phyloP scores from a whole-genome alignment of 2,797 vertebrate species.

The Peromyscus attwateri region DNA sequence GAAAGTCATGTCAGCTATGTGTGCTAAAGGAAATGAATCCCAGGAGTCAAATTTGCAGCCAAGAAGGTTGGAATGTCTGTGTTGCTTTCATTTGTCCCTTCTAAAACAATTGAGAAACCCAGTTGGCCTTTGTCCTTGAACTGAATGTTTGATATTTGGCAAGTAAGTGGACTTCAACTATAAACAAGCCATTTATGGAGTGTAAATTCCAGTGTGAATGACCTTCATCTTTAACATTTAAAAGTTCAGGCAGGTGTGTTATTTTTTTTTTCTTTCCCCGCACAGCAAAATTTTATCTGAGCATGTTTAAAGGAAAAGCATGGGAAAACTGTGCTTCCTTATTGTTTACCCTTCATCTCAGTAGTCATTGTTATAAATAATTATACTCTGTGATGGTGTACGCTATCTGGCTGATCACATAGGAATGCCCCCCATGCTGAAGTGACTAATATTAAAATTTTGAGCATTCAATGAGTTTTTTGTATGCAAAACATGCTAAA shows the following conservation, averaged over 20 bases:
- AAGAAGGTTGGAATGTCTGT: background rate
- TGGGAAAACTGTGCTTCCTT: background rate
- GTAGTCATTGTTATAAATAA: constrained; percentile 11
- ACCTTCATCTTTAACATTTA: constrained; percentile 67
- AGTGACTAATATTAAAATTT: background rate
- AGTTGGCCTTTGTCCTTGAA: constrained; percentile 12
- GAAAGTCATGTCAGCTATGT: background rate
- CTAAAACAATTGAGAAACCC: constrained; percentile 53
- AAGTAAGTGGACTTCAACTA: constrained; percentile 49
- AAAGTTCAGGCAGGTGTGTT: background rate
- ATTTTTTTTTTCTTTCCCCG: background rate
- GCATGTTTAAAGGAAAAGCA: constrained; percentile 27
- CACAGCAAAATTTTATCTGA: constrained; percentile 28
- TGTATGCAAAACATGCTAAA: constrained; percentile 21
- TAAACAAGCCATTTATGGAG: constrained; percentile 39
- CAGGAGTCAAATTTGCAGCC: background rate
- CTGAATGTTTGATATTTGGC: constrained; percentile 61
- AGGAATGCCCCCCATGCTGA: background rate
- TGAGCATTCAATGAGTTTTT: background rate
- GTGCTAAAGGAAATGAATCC: background rate
- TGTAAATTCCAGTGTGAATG: constrained; percentile 41
- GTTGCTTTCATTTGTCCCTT: constrained; percentile 57
- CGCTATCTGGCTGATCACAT: background rate
- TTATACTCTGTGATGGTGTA: background rate
- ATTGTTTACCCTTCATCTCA: constrained; percentile 34